These are phyloP conservation scores for Coryphaenoides rupestris DNA, from an alignment of 2,113 vertebrate species.

Conservation along the genomic window DNA sequence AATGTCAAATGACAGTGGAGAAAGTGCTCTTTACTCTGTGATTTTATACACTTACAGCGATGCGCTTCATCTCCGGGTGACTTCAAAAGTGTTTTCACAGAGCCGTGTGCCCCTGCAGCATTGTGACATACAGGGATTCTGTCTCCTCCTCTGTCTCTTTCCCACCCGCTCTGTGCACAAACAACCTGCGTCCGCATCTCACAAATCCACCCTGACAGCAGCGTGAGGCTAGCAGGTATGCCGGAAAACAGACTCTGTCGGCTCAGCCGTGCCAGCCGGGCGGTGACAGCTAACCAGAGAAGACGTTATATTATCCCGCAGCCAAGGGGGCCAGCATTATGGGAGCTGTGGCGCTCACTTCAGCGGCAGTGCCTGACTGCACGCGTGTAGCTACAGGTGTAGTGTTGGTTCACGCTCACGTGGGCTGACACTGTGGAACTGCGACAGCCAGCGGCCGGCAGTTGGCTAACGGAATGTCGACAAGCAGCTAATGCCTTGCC, in stretches of 20 bases:
- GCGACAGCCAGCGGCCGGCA: slow-evolving; percentile 30
- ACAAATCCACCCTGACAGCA: slow-evolving; percentile 41
- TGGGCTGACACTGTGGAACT: slow-evolving; percentile 45
- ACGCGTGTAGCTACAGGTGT: slow-evolving; percentile 56
- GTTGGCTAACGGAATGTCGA: slow-evolving; percentile 40
- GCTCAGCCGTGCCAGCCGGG: slow-evolving; percentile 5
- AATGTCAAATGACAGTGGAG: neutral
- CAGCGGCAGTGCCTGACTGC: slow-evolving; percentile 23
- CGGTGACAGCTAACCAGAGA: slow-evolving; percentile 52
- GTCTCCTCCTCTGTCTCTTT: neutral
- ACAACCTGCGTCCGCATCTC: neutral
- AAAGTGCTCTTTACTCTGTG: neutral
- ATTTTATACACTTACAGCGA: neutral
- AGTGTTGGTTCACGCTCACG: slow-evolving; percentile 48
- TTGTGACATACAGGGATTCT: neutral
- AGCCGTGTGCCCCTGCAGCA: neutral
- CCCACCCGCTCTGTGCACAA: neutral
- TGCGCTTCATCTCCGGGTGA: neutral
- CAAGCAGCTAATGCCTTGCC: slow-evolving; percentile 45
- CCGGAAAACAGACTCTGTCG: slow-evolving; percentile 37
- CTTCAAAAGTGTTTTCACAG: neutral
- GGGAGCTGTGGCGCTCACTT: slow-evolving; percentile 9
- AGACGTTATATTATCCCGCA: slow-evolving; percentile 46
- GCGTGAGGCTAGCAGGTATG: slow-evolving; percentile 48
- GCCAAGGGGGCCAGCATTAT: slow-evolving; percentile 3